Base-by-base conservation (phyloP, 2,888 invertebrate genomes). In the Chloroclystis v-ata region DNA sequence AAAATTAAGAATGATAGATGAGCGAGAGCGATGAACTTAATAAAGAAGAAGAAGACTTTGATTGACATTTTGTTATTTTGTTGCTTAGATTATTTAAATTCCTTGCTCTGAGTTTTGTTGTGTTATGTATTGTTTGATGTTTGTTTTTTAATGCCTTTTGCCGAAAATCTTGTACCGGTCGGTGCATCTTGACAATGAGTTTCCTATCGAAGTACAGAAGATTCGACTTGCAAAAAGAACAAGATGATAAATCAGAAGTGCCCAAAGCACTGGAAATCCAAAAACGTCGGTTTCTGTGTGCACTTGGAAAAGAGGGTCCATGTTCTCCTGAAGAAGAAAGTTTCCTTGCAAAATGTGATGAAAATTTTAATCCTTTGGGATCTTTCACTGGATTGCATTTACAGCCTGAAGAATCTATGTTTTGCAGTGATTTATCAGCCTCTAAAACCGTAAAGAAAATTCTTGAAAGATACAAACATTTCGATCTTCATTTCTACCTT, bases 401-500 rank as follows among this genome's bases (percentile, higher is more conserved):
- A 16, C 28, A 35, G 12, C 11, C 33, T 7, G 11, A 2, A n/a
- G 13, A 1, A n/a, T 39, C 39, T 6, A 11, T 2, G 10, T 13
- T 28, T 20, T 45, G 39, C 33, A 33, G 32, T 4, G 45, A 45
- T 13, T 12, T 33, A 1, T 10, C 35, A 8, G 45, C 45, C 9
- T 28, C 24, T 13, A 13, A 41, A 29, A 14, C 35, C 11, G 26
- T 47, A 9, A 20, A 33, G 28, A 1, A 13, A 1, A 33, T 45
- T 20, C 28, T 45, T 11, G 16, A 20, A 8, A 32, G 13, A 28
- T 9, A 40, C 10, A 13, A 20, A 35, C n/a, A 45, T 1, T 45
- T 40, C 28, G 39, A 39, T 5, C 39, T 45, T 16, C 13, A 9
- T 4, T 20, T 45, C 6, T 55, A 55, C 25, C 37, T 55, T 1